phyloP scores from a whole-genome alignment of 2,113 vertebrate genomes.

The Pangasianodon hypophthalmus region DNA sequence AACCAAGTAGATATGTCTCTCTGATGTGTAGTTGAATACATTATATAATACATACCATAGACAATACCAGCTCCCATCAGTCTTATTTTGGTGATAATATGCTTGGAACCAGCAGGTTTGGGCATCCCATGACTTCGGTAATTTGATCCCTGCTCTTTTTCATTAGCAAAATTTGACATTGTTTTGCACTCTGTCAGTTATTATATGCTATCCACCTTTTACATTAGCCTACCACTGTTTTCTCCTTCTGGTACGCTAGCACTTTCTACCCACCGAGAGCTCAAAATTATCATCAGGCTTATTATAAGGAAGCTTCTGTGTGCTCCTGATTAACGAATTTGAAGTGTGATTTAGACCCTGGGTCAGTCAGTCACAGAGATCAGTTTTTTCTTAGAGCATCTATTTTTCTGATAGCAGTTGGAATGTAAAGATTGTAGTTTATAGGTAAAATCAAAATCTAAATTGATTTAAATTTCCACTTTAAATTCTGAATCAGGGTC shows the following conservation, averaged over 20 bases:
- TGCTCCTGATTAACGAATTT: background rate
- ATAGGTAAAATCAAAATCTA: background rate
- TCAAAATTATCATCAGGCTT: background rate
- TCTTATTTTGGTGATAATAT: background rate
- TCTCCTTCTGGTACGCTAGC: background rate
- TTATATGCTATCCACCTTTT: background rate
- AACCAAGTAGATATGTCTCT: background rate
- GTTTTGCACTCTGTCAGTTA: background rate
- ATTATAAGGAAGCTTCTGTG: background rate
- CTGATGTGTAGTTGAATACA: background rate
- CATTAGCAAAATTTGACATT: background rate
- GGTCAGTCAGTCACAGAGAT: too few species aligned
- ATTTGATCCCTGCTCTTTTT: background rate
- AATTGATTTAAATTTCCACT: background rate
- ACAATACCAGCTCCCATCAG: background rate
- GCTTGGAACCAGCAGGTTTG: background rate
- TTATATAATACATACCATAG: background rate
- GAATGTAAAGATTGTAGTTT: background rate
- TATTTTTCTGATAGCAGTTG: background rate
- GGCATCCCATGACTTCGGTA: background rate
- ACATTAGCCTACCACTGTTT: background rate
- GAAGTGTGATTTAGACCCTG: background rate
- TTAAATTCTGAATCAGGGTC: background rate
- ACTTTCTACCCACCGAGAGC: background rate
- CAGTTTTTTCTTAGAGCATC: too few species aligned